These are phyloP conservation scores for Marasmarcha lunaedactyla DNA, from an alignment of 2,888 invertebrate genomes.

Conservation along the genomic window DNA sequence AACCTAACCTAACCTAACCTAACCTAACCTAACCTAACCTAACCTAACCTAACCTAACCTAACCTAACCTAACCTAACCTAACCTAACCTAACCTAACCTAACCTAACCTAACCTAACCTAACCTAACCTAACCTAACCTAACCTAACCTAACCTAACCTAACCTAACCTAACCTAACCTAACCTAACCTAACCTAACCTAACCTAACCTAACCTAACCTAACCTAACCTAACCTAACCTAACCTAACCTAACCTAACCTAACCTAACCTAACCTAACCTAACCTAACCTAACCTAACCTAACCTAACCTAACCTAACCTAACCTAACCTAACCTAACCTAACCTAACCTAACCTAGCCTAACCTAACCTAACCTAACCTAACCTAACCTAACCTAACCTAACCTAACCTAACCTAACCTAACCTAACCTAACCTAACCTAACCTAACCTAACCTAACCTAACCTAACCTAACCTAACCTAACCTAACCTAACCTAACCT, in stretches of 20 bases:
- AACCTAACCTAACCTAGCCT: constrained; percentile 7
- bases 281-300: constrained; percentile 9
- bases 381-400: constrained; percentile 8
- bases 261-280: constrained; percentile 8
- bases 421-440: constrained; percentile 6
- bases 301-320: constrained; percentile 8
- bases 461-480: too few relatives aligned
- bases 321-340: constrained; percentile 7
- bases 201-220: constrained; percentile 8
- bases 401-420: constrained; percentile 8
- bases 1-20: constrained; percentile 7
- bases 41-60: constrained; percentile 17
- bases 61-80: constrained; percentile 17
- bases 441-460: constrained; percentile 2
- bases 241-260: constrained; percentile 9
- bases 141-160: constrained; percentile 18
- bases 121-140: constrained; percentile 17
- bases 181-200: constrained; percentile 11
- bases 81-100: constrained; percentile 17
- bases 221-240: constrained; percentile 9
- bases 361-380: constrained; percentile 8
- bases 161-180: constrained; percentile 17
- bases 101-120: constrained; percentile 19
- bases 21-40: constrained; percentile 14
- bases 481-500: too few relatives aligned